phyloP scores from a whole-genome alignment of 1,140 invertebrate species.

The Andricus grossulariae region DNA sequence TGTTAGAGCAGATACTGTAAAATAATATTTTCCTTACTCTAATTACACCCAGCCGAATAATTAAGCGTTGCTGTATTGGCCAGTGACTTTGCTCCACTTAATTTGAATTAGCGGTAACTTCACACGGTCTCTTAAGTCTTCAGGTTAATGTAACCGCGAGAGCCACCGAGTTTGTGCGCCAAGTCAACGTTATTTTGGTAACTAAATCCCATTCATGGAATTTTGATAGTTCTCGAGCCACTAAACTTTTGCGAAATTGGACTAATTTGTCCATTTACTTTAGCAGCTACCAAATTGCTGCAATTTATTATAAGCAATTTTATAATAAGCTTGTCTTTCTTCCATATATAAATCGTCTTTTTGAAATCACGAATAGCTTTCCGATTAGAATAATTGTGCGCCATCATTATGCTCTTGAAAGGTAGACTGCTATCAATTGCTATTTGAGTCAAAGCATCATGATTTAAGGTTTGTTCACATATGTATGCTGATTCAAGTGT shows the following conservation, averaged over 20 bases:
- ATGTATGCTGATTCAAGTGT: background rate
- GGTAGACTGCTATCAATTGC: background rate
- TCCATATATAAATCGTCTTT: background rate
- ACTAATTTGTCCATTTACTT: too few relatives aligned
- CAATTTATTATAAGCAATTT: slow-evolving; percentile 16
- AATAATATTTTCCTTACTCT: background rate
- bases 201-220: slow-evolving; percentile 31
- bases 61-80: slow-evolving; percentile 50
- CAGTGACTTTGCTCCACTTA: slow-evolving; percentile 52
- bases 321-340: background rate
- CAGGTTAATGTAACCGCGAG: slow-evolving; percentile 48
- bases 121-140: slow-evolving; percentile 45
- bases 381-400: too few relatives aligned
- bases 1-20: too few relatives aligned
- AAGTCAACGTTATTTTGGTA: slow-evolving; percentile 15
- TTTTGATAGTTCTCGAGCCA: slow-evolving; percentile 13
- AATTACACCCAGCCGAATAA: slow-evolving; percentile 29
- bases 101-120: slow-evolving; percentile 54
- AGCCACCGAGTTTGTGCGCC: slow-evolving; percentile 17
- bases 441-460: background rate
- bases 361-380: too few relatives aligned
- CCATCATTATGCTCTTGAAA: background rate
- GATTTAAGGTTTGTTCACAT: background rate
- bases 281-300: background rate
- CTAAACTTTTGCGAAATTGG: background rate